Percentiles rank a stretch among this genome's conserved stretches.
These are phyloP conservation scores for Tineola bisselliella DNA, from an alignment of 2,888 invertebrate species.

Conservation along the genomic window DNA sequence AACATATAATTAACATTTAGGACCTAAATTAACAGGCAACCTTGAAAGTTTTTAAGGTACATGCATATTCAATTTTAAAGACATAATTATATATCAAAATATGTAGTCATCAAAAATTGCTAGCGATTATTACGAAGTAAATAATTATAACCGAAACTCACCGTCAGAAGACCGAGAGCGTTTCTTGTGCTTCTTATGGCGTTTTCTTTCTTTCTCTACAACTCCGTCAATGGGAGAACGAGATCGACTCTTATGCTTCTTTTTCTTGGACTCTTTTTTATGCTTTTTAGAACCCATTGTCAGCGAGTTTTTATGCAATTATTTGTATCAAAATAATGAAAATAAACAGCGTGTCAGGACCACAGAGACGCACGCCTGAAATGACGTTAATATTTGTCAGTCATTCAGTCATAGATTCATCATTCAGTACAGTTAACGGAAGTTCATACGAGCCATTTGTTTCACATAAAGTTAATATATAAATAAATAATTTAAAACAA, in stretches of 20 bases:
- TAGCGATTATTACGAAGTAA: not conserved
- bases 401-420: too few relatives aligned
- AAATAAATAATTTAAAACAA: too few relatives aligned
- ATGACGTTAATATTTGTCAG: not conserved
- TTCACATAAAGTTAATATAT: too few relatives aligned
- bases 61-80: not conserved
- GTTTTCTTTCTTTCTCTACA: conserved; percentile 57
- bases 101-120: conserved; percentile 10
- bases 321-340: not conserved
- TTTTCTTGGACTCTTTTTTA: conserved; percentile 75
- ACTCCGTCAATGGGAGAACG: conserved; percentile 61
- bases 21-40: not conserved
- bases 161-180: conserved; percentile 67
- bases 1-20: not conserved
- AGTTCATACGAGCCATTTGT: too few relatives aligned
- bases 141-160: conserved; percentile 34
- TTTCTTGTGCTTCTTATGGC: conserved; percentile 66
- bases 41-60: not conserved
- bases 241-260: conserved; percentile 71
- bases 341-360: conserved; percentile 13
- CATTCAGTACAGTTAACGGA: too few relatives aligned
- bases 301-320: not conserved
- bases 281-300: conserved; percentile 78
- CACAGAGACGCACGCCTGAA: not conserved
- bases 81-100: not conserved